A percentile compares a stretch with the other conserved stretches of the same genome.
Evolutionary conservation across 2,113 vertebrate genomes (phyloP).

Genomic region (Callipepla californica): DNA sequence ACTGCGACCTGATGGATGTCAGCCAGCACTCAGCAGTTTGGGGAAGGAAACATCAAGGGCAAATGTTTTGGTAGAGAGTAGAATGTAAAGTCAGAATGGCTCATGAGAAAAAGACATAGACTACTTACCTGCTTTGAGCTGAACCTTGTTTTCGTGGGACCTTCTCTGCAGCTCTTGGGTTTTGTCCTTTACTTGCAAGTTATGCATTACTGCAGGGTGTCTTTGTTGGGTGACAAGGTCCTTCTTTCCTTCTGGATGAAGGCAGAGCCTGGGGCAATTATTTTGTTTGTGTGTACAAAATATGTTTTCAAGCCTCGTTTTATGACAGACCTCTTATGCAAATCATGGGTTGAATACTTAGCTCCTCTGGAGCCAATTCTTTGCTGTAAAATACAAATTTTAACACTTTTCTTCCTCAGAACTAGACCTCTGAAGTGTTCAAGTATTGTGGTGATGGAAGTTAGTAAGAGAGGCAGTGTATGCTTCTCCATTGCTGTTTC

Average conservation of each 20-base stretch:
- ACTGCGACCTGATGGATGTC: neutral
- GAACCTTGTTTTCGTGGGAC: neutral
- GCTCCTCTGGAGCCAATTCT: neutral
- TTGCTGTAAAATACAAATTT: neutral
- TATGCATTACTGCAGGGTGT: neutral
- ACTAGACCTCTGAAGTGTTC: neutral
- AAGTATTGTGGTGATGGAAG: neutral
- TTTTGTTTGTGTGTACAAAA: neutral
- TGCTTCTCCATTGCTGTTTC: neutral
- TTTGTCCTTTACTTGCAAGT: accelerated
- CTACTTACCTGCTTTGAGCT: neutral
- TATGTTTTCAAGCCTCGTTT: neutral
- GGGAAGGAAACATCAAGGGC: neutral
- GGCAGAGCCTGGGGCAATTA: neutral
- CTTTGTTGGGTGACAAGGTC: neutral
- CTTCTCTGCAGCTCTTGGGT: neutral
- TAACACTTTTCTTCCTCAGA: neutral
- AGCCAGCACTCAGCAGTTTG: accelerated
- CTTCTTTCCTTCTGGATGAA: neutral
- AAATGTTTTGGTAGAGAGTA: neutral
- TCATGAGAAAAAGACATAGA: neutral
- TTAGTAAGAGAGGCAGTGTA: accelerated
- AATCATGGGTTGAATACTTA: neutral
- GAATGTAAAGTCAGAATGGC: neutral
- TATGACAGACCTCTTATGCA: accelerated